Conservation (phyloP, 2,113 vertebrate genomes). For the Amia ocellicauda region DNA sequence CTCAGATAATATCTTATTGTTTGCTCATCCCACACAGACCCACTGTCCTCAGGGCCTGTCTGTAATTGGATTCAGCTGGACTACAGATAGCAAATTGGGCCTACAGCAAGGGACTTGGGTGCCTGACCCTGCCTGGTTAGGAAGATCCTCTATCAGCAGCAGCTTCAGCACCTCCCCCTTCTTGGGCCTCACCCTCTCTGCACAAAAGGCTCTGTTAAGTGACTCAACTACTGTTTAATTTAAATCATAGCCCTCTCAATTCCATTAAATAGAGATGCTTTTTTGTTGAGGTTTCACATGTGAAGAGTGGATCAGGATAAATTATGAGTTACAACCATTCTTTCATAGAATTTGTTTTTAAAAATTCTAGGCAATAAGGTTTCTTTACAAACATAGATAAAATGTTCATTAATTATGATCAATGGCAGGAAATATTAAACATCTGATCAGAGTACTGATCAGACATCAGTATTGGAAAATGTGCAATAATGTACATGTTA, state of each 20-base stretch:
- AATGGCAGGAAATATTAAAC: too few species aligned
- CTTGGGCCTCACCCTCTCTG: constrained; percentile 38
- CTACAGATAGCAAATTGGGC: constrained; percentile 59
- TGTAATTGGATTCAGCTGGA: constrained; percentile 66
- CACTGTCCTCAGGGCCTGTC: constrained; percentile 66
- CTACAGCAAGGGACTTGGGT: constrained; percentile 56
- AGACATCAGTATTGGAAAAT: too few species aligned
- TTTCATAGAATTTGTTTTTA: too few species aligned
- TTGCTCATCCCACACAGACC: constrained; percentile 70
- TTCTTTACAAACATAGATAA: too few species aligned
- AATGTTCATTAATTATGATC: too few species aligned
- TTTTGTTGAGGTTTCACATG: constrained; percentile 2
- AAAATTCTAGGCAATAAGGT: too few species aligned
- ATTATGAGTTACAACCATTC: too few species aligned
- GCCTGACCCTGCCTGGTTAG: constrained; percentile 51
- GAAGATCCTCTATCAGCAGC: constrained; percentile 58
- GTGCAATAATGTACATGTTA: too few species aligned
- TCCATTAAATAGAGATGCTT: background rate
- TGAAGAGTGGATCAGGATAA: background rate
- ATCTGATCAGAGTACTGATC: too few species aligned
- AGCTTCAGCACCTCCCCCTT: background rate
- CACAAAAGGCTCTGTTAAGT: constrained; percentile 36
- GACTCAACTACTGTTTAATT: constrained; percentile 29
- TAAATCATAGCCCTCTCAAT: constrained; percentile 17
- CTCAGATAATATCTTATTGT: constrained; percentile 79